Evolutionary conservation across 2,888 invertebrate species (phyloP).

Genomic region (Helobdella robusta): DNA sequence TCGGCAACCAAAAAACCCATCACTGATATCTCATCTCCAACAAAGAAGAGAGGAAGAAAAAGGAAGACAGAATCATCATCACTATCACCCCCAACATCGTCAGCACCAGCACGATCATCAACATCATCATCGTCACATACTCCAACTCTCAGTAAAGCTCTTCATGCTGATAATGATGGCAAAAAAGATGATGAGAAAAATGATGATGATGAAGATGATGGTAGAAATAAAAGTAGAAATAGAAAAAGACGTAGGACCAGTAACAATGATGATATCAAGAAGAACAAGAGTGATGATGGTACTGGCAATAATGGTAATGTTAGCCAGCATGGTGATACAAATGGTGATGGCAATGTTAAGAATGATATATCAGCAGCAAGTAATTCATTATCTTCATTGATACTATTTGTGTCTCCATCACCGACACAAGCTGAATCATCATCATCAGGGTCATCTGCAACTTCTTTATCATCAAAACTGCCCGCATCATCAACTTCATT

Average conservation of each 20-base stretch:
- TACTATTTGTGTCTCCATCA: not conserved
- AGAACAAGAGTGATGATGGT: not conserved
- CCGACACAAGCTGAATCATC: not conserved
- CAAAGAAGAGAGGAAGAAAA: not conserved
- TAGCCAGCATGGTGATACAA: not conserved
- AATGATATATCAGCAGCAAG: not conserved
- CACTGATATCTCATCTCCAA: too few relatives aligned
- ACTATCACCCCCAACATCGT: not conserved
- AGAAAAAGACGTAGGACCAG: not conserved
- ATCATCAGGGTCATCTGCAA: not conserved
- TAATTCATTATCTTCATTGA: not conserved
- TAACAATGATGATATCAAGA: not conserved
- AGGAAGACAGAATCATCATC: conserved; percentile 7
- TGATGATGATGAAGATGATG: not conserved
- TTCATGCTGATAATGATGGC: not conserved
- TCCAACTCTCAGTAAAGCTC: too few relatives aligned
- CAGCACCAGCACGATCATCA: conserved; percentile 8
- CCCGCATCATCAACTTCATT: conserved; percentile 8
- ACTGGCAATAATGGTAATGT: not conserved
- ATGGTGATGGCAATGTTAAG: not conserved
- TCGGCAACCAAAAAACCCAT: not conserved
- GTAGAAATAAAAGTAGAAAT: not conserved
- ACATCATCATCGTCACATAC: conserved; percentile 7
- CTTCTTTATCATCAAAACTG: conserved; percentile 2
- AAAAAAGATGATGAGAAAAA: not conserved